Base-by-base conservation (phyloP, 2,113 vertebrate species). In the Psephotus haematonotus region DNA sequence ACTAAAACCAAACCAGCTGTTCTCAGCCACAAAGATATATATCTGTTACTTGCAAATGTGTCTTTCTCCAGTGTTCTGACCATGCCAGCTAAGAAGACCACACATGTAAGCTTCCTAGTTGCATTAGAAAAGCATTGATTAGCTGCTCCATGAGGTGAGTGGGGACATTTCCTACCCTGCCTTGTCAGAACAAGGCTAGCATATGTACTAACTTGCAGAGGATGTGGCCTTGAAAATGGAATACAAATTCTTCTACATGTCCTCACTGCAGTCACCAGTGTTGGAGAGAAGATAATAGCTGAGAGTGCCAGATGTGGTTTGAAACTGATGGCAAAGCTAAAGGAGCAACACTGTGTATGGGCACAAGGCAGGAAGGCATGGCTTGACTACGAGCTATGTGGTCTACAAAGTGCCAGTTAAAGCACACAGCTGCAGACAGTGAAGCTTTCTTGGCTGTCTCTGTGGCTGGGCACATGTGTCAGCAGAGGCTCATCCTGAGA, bases 1-100 rank as follows among this genome's bases (percentile, higher is more conserved):
- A 29, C 88, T 72, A 59, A 84, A 86, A 64, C 27, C 83, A 88
- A 94, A 86, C 15, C 80, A 76, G 72, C 49, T 82, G 57, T 60
- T 92, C 57, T 79, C 72, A 79, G 1, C 12, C 76, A 86, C 55
- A 37, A 55, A 57, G 10, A 16, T 88, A 17, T 35, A 15, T 16
- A 63, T 18, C 52, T 80, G 37, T 62, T 46, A 75, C 18, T 7
- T 72, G 59, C 57, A 65, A 52, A 81, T 27, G 16, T 35, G 28
- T 41, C 39, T 72, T 55, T n/a, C 47, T 27, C 37, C 39, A 64
- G 33, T 35, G 37, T 37, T 82, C 23, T 82, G 35, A 59, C 69
- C 59, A 23, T 9, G 14, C 44, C 47, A n/a, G 20, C 18, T 67
- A 53, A 67, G 68, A 39, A 24, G 25, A 35, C 39, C 17, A 72